phyloP scores from a whole-genome alignment of 2,113 vertebrate genomes.

The Phocoena sinus region DNA sequence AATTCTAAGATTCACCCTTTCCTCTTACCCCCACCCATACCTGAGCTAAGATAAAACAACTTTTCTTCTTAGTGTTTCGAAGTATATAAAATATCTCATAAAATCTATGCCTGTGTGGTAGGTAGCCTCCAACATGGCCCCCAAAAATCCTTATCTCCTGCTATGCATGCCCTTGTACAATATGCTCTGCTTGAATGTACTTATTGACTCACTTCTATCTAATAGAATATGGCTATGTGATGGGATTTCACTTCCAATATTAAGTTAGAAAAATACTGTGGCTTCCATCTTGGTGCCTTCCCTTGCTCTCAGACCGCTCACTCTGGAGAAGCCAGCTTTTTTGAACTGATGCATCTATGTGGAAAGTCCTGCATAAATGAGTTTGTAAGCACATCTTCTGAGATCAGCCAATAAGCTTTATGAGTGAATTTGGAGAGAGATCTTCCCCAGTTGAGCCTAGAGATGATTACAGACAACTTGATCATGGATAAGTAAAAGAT shows the following conservation, averaged over 20 bases:
- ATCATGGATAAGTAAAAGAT: neutral
- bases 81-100: neutral
- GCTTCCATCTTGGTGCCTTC: neutral
- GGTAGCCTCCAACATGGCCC: neutral
- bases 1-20: neutral
- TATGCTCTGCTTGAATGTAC: neutral
- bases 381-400: neutral
- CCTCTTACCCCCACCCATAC: neutral
- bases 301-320: neutral
- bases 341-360: neutral
- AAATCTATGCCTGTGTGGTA: neutral
- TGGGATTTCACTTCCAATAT: neutral
- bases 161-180: neutral
- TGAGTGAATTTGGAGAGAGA: neutral
- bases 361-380: neutral
- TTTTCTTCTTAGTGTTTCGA: neutral
- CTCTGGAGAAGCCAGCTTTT: neutral
- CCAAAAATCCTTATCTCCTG: neutral
- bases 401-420: neutral
- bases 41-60: neutral
- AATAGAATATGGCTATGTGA: neutral
- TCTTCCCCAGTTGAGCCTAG: neutral
- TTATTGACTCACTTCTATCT: neutral
- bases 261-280: neutral
- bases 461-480: neutral